These are phyloP conservation scores for Apomyelois bistriatella DNA, from an alignment of 2,888 invertebrate species.

Conservation along the genomic window DNA sequence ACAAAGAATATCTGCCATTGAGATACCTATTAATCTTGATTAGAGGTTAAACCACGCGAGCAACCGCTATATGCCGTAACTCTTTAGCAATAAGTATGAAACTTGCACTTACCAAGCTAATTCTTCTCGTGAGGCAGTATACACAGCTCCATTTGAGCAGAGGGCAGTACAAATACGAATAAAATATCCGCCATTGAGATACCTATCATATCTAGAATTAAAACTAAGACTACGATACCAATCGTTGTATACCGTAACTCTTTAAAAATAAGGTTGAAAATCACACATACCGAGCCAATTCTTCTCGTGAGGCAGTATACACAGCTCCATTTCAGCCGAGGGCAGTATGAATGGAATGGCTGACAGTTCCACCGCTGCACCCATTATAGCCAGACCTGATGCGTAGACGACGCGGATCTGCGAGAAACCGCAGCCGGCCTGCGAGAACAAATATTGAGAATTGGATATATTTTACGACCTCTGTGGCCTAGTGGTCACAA, in stretches of 20 bases:
- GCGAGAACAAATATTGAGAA: conserved; percentile 16
- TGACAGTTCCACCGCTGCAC: conserved; percentile 84
- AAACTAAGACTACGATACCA: no score
- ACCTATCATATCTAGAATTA: no score
- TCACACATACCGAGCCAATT: conserved; percentile 89
- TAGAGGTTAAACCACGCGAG: no score
- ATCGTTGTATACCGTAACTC: no score
- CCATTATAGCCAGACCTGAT: conserved; percentile 83
- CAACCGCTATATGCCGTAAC: no score
- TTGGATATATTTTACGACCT: no score
- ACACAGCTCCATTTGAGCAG: conserved; percentile 88
- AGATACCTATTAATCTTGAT: no score
- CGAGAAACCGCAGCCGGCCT: conserved; percentile 86
- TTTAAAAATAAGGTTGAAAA: no score
- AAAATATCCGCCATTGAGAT: no score
- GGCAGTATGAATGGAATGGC: conserved; percentile 87
- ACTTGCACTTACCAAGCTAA: conserved; percentile 59
- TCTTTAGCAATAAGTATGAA: no score
- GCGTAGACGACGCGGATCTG: conserved; percentile 83
- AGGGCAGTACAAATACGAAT: conserved; percentile 86
- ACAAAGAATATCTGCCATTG: no score
- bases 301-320: conserved; percentile 85
- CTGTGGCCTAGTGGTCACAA: no score
- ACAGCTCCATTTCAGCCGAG: conserved; percentile 88
- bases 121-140: conserved; percentile 85